Conservation (phyloP, 2,888 invertebrate genomes). For the Drosophila parthenogenetica region DNA sequence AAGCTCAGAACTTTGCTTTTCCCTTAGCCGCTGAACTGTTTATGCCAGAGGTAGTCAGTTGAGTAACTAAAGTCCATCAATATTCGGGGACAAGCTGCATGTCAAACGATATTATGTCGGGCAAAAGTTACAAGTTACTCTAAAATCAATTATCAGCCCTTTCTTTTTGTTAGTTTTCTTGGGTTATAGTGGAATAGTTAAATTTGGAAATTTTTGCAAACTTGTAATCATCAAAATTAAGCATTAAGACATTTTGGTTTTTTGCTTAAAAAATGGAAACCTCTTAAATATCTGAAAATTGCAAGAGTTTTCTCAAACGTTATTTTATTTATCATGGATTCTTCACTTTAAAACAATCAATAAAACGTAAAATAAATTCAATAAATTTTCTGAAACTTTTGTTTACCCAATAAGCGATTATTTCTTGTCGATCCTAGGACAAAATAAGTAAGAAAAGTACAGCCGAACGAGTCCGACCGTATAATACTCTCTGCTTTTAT, state of each 20-base stretch:
- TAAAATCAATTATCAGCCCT: constrained; percentile 46
- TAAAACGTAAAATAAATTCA: constrained; percentile 6
- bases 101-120: constrained; percentile 26
- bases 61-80: constrained; percentile 16
- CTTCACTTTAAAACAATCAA: constrained; percentile 13
- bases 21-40: background rate
- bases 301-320: too few relatives aligned
- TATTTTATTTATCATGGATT: constrained; percentile 21
- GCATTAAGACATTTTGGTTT: too few relatives aligned
- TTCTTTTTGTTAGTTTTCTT: too few relatives aligned
- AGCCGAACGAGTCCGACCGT: too few relatives aligned
- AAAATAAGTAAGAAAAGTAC: too few relatives aligned
- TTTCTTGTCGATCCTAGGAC: constrained; percentile 3
- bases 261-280: background rate
- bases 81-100: constrained; percentile 21
- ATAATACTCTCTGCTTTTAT: too few relatives aligned
- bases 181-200: too few relatives aligned
- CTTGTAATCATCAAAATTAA: too few relatives aligned
- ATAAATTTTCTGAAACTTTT: background rate
- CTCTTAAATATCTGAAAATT: constrained; percentile 3
- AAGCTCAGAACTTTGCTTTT: background rate
- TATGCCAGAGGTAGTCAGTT: constrained; percentile 39
- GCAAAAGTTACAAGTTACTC: constrained; percentile 29
- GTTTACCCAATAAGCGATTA: background rate
- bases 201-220: too few relatives aligned